Evolutionary conservation across 64 coral and sea anemone species (phyloP).

Genomic region (Actinia tenebrosa): DNA sequence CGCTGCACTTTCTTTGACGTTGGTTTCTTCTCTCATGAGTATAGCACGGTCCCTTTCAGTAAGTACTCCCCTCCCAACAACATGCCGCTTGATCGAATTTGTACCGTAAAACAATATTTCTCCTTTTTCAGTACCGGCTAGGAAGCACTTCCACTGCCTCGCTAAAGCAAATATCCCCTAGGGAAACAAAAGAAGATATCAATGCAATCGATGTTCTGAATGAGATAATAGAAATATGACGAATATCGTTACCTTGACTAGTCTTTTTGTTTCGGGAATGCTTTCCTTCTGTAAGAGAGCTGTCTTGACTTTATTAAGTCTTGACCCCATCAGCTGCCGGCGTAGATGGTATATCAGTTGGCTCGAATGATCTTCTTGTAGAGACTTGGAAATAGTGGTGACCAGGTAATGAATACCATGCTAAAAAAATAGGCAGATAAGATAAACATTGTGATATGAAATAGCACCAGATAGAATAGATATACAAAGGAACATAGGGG

Average conservation of each 20-base stretch:
- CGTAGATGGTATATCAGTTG: slow-evolving; percentile 84
- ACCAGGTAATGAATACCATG: slow-evolving; percentile 22
- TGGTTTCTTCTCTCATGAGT: slow-evolving; percentile 68
- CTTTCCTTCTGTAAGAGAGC: slow-evolving; percentile 59
- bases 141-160: slow-evolving; percentile 93
- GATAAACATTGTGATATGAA: background rate
- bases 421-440: slow-evolving; percentile 9
- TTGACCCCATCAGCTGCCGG: slow-evolving; percentile 76
- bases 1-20: background rate
- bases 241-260: slow-evolving; percentile 31
- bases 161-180: slow-evolving; percentile 86
- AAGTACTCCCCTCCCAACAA: slow-evolving; percentile 92
- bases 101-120: slow-evolving; percentile 88
- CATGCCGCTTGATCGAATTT: slow-evolving; percentile 81
- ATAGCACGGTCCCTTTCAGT: slow-evolving; percentile 95
- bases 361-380: slow-evolving; percentile 97
- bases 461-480: background rate
- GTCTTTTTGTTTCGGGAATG: slow-evolving; percentile 73
- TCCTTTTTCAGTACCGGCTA: slow-evolving; percentile 88
- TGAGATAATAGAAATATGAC: background rate
- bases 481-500: too few species aligned
- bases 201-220: background rate
- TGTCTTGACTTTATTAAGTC: slow-evolving; percentile 72
- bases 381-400: slow-evolving; percentile 62
- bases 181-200: background rate